These are phyloP conservation scores for Trissonchulus sp. DNA, from an alignment of 2,888 invertebrate species.

Conservation along the genomic window DNA sequence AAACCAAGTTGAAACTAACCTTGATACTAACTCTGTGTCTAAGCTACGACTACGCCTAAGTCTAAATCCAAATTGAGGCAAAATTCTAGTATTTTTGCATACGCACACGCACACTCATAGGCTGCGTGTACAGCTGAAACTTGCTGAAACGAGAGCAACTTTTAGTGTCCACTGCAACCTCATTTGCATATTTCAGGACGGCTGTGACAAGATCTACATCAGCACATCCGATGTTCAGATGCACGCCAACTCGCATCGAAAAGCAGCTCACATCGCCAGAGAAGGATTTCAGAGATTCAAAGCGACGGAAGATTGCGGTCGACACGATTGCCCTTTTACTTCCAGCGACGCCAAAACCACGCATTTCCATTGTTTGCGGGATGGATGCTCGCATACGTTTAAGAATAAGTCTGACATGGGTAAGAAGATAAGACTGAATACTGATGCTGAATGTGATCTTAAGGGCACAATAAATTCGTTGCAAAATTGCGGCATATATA, in stretches of 20 bases:
- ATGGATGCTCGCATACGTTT: constrained; percentile 87
- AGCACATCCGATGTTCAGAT: constrained; percentile 98
- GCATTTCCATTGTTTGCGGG: constrained; percentile 88
- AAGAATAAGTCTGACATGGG: constrained; percentile 99
- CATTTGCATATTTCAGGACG: constrained; percentile 54
- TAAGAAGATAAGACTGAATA: constrained; percentile 62
- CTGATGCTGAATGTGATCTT: too few relatives aligned
- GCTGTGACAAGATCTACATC: constrained; percentile 78
- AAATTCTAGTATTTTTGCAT: too few relatives aligned
- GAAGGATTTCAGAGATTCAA: constrained; percentile 94
- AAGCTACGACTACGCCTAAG: too few relatives aligned
- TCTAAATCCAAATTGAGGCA: too few relatives aligned
- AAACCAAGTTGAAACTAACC: too few relatives aligned
- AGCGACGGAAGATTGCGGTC: constrained; percentile 89
- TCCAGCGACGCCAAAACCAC: constrained; percentile 82
- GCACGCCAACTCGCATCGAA: constrained; percentile 97
- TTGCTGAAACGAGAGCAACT: too few relatives aligned
- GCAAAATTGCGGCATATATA: too few relatives aligned
- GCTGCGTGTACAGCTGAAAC: too few relatives aligned
- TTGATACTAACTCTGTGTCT: too few relatives aligned
- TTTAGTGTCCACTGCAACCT: too few relatives aligned
- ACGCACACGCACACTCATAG: too few relatives aligned
- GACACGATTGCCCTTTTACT: constrained; percentile 75
- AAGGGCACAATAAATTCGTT: too few relatives aligned
- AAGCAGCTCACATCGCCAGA: constrained; percentile 92